phyloP scores from a whole-genome alignment of 2,113 vertebrate genomes.

The Ondatra zibethicus region DNA sequence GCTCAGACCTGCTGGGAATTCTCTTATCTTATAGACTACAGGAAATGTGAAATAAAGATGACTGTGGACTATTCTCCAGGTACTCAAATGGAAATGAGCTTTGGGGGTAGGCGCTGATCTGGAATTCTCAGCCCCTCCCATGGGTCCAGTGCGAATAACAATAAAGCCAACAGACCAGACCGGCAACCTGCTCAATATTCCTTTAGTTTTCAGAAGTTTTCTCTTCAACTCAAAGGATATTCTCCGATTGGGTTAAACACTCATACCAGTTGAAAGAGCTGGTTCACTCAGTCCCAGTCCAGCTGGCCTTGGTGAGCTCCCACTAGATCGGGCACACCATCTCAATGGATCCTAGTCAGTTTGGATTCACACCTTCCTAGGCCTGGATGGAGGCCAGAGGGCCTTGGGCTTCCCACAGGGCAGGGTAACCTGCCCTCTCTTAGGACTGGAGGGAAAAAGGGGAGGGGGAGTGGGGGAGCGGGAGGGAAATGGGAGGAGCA shows the following conservation, averaged over 20 bases:
- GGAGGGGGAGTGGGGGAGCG: too few relatives aligned
- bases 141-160: background rate
- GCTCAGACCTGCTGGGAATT: slow-evolving; percentile 44
- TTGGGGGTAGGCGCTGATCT: background rate
- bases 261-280: background rate
- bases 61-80: slow-evolving; percentile 32
- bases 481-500: too few relatives aligned
- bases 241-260: slow-evolving; percentile 36
- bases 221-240: background rate
- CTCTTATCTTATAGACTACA: slow-evolving; percentile 61
- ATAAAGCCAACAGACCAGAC: slow-evolving; percentile 28
- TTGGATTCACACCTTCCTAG: too few relatives aligned
- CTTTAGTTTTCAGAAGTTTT: slow-evolving; percentile 10
- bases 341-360: too few relatives aligned
- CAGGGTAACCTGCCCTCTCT: too few relatives aligned
- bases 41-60: slow-evolving; percentile 43
- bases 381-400: too few relatives aligned
- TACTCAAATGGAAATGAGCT: slow-evolving; percentile 34
- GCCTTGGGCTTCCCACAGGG: too few relatives aligned
- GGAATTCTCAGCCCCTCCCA: background rate
- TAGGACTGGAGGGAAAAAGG: too few relatives aligned
- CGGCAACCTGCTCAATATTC: background rate
- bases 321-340: too few relatives aligned
- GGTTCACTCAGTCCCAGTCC: too few relatives aligned
- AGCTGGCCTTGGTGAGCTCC: too few relatives aligned